Evolutionary conservation across 2,888 invertebrate species (phyloP).

Genomic region (Tipula confusa): DNA sequence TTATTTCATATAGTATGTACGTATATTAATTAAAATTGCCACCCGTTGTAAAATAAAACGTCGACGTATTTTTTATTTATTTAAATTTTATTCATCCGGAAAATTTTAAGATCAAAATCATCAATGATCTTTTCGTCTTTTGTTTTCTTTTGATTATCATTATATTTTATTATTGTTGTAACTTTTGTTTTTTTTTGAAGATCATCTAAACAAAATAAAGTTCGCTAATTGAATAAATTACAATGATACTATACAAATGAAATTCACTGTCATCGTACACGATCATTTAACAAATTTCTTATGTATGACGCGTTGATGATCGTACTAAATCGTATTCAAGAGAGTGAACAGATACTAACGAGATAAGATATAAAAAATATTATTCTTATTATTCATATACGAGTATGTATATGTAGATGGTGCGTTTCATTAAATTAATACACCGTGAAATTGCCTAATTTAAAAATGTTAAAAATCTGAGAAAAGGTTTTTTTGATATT

Average conservation of each 20-base stretch:
- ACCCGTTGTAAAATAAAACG: neutral
- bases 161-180: neutral
- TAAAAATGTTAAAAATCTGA: constrained; percentile 15
- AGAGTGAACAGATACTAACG: constrained; percentile 7
- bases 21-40: neutral
- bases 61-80: neutral
- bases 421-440: neutral
- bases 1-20: neutral
- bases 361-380: constrained; percentile 3
- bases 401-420: neutral
- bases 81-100: constrained; percentile 3
- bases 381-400: neutral
- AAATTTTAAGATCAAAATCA: neutral
- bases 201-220: neutral
- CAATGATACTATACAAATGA: neutral
- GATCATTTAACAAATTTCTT: neutral
- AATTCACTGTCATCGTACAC: neutral
- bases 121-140: neutral
- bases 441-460: constrained; percentile 20
- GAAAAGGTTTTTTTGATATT: constrained; percentile 14
- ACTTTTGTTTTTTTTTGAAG: neutral
- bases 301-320: neutral
- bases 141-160: neutral
- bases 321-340: neutral
- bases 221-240: constrained; percentile 3